A percentile compares a stretch with the other conserved stretches of the same genome.
Evolutionary conservation across 2,888 invertebrate genomes (phyloP).

Genomic region (Caenorhabditis imperialis): DNA sequence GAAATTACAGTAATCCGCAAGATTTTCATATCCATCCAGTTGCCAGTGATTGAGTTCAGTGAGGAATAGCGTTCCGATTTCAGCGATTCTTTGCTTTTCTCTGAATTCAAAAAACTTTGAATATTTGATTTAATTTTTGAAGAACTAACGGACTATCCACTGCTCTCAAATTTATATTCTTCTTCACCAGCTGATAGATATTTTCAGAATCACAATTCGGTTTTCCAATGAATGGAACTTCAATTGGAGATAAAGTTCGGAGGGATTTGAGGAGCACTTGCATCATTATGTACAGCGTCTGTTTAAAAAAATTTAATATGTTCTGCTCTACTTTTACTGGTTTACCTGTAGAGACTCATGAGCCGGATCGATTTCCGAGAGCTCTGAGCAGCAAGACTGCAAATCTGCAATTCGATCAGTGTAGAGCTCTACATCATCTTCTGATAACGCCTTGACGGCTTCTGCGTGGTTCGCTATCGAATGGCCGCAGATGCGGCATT

Average conservation of each 20-base stretch:
- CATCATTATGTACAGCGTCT: constrained; percentile 47
- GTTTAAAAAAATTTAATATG: not conserved
- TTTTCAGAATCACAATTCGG: constrained; percentile 37
- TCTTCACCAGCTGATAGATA: constrained; percentile 19
- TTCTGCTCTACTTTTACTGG: not conserved
- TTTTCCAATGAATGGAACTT: constrained; percentile 44
- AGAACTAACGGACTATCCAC: constrained; percentile 30
- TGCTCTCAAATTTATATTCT: constrained; percentile 19
- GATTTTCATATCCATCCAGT: constrained; percentile 16
- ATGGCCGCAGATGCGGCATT: constrained; percentile 40
- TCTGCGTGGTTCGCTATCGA: constrained; percentile 43
- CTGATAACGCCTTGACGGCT: constrained; percentile 8
- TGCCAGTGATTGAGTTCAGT: constrained; percentile 52
- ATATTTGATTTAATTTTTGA: too few relatives aligned
- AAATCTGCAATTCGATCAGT: constrained; percentile 30
- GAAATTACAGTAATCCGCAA: constrained; percentile 12
- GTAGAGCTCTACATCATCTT: constrained; percentile 33
- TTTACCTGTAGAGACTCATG: constrained; percentile 37
- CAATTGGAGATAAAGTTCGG: constrained; percentile 22
- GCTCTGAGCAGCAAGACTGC: constrained; percentile 15
- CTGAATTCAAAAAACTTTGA: constrained; percentile 4
- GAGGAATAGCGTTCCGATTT: constrained; percentile 32
- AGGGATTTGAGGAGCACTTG: constrained; percentile 49
- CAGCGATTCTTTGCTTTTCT: constrained; percentile 37
- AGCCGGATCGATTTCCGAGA: constrained; percentile 22